Evolutionary conservation across 92 coral and sea anemone genomes (phyloP).

Genomic region (Zoanthus sociatus): DNA sequence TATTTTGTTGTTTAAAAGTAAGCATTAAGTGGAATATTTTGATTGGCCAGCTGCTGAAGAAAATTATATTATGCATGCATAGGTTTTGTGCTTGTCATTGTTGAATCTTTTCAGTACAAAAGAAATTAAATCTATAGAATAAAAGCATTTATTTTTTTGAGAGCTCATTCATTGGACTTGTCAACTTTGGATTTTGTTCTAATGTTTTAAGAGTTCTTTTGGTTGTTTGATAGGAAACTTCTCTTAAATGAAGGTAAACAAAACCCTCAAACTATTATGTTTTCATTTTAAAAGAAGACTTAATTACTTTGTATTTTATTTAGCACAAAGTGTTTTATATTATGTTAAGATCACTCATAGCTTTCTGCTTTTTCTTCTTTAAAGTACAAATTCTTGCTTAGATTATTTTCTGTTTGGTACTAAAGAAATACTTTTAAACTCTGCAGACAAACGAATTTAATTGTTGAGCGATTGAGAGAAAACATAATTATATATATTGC

Average conservation of each 20-base stretch:
- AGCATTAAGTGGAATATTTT: slow-evolving; percentile 22
- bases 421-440: background rate
- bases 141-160: background rate
- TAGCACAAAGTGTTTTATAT: background rate
- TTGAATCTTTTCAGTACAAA: background rate
- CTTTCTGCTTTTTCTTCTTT: background rate
- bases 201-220: background rate
- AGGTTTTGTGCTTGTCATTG: slow-evolving; percentile 15
- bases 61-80: slow-evolving; percentile 39
- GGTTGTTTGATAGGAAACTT: background rate
- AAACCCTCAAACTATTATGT: background rate
- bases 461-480: background rate
- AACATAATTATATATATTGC: background rate
- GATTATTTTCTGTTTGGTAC: background rate
- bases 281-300: background rate
- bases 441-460: background rate
- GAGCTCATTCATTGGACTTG: background rate
- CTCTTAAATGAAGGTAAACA: slow-evolving; percentile 12
- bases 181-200: background rate
- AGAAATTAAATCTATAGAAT: background rate
- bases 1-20: background rate
- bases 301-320: background rate
- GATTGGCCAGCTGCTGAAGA: slow-evolving; percentile 10
- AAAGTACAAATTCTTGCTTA: background rate
- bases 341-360: background rate